phyloP scores from a whole-genome alignment of 2,888 invertebrate species.

The Aspidiotus destructor region DNA sequence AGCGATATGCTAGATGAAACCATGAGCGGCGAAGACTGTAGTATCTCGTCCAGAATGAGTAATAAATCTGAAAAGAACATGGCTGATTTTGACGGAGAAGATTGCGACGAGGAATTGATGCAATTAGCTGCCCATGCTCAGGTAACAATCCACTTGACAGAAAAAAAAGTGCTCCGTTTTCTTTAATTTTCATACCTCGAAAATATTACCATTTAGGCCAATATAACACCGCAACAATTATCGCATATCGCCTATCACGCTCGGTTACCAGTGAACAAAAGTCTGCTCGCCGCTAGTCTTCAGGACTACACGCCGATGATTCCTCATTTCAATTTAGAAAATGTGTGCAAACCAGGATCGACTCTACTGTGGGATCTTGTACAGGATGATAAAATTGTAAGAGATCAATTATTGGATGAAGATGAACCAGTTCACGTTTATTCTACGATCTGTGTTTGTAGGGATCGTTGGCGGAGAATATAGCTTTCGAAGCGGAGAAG shows the following conservation, averaged over 20 bases:
- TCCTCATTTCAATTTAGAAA: conserved; percentile 48
- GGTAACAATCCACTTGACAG: conserved; percentile 38
- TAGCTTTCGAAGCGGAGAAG: conserved; percentile 89
- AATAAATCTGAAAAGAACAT: conserved; percentile 90
- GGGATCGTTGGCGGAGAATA: conserved; percentile 77
- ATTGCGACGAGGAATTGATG: conserved; percentile 71
- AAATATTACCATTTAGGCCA: conserved; percentile 13
- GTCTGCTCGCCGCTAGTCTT: conserved; percentile 30
- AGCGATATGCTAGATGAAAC: conserved; percentile 54
- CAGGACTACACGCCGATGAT: conserved; percentile 32
- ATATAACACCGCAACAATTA: conserved; percentile 41
- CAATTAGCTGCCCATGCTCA: conserved; percentile 46
- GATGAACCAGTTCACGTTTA: too few relatives aligned
- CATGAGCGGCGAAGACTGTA: conserved; percentile 50
- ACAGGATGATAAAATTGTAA: conserved; percentile 80
- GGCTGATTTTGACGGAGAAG: conserved; percentile 87
- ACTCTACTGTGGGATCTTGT: conserved; percentile 89
- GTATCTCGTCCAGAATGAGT: conserved; percentile 84
- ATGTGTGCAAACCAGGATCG: conserved; percentile 82
- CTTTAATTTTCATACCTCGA: neutral
- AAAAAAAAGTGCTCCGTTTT: neutral
- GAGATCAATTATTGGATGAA: conserved; percentile 39
- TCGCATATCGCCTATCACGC: conserved; percentile 38
- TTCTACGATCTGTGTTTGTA: conserved; percentile 40
- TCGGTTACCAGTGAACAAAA: conserved; percentile 36